Evolutionary conservation across 2,888 invertebrate genomes (phyloP).

Genomic region (Tetropium fuscum): DNA sequence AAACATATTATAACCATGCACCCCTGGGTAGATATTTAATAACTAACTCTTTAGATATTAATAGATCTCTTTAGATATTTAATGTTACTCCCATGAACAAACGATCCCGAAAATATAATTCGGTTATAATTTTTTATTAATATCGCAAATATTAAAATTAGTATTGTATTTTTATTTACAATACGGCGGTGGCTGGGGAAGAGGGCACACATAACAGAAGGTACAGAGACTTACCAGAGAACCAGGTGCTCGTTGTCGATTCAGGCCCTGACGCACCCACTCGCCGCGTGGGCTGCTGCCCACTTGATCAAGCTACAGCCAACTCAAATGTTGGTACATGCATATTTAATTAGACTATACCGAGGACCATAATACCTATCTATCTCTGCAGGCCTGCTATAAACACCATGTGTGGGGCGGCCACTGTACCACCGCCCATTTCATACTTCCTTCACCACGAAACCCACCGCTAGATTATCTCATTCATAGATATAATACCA

Average conservation of each 20-base stretch:
- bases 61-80: too few relatives aligned
- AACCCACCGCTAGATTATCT: conserved; percentile 1
- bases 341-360: conserved; percentile 60
- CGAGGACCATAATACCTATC: too few relatives aligned
- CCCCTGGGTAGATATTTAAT: too few relatives aligned
- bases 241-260: conserved; percentile 44
- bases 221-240: conserved; percentile 14
- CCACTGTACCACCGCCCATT: conserved; percentile 30
- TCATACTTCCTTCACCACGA: conserved; percentile 17
- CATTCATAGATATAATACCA: conserved; percentile 15
- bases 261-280: conserved; percentile 56
- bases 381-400: conserved; percentile 31
- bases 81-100: too few relatives aligned
- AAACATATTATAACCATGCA: too few relatives aligned
- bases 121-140: too few relatives aligned
- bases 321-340: conserved; percentile 50
- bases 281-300: conserved; percentile 58
- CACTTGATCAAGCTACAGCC: conserved; percentile 57
- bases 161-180: too few relatives aligned
- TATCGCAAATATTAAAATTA: too few relatives aligned
- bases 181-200: background rate
- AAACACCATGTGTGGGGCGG: conserved; percentile 30
- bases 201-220: conserved; percentile 23
- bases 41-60: too few relatives aligned
- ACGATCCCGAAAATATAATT: too few relatives aligned